Conservation (phyloP, 2,888 invertebrate species). For the Philonicus albiceps region DNA sequence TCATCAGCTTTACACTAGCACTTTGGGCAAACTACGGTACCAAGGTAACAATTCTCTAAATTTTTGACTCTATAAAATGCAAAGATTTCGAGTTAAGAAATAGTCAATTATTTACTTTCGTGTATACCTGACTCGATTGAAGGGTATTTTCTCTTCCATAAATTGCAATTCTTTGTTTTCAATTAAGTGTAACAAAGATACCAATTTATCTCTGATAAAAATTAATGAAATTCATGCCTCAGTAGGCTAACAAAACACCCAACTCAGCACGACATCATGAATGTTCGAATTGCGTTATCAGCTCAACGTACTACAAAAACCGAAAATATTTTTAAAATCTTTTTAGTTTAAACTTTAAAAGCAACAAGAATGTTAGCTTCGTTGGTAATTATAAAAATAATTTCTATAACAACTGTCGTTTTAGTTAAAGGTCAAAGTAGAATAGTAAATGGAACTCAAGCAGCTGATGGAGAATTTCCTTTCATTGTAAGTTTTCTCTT, state of each 20-base stretch:
- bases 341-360: not conserved
- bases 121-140: not conserved
- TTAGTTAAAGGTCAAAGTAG: constrained; percentile 48
- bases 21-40: too few relatives aligned
- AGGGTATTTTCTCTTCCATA: not conserved
- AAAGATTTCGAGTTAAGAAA: too few relatives aligned
- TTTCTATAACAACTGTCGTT: not conserved
- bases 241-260: not conserved
- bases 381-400: not conserved
- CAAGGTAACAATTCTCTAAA: too few relatives aligned
- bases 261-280: not conserved
- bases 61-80: too few relatives aligned
- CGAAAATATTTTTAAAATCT: not conserved
- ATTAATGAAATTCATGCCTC: not conserved
- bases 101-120: too few relatives aligned
- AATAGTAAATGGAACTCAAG: constrained; percentile 58
- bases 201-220: not conserved
- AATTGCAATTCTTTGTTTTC: not conserved
- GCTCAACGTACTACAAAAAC: not conserved
- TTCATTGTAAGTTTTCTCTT: constrained; percentile 53
- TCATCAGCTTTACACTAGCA: too few relatives aligned
- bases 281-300: not conserved
- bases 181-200: not conserved
- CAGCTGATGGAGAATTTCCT: constrained; percentile 55
- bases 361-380: not conserved